A percentile compares a stretch with the other conserved stretches of the same genome.
These are phyloP conservation scores for Galerucella pusilla DNA, from an alignment of 2,888 invertebrate species.

Conservation along the genomic window DNA sequence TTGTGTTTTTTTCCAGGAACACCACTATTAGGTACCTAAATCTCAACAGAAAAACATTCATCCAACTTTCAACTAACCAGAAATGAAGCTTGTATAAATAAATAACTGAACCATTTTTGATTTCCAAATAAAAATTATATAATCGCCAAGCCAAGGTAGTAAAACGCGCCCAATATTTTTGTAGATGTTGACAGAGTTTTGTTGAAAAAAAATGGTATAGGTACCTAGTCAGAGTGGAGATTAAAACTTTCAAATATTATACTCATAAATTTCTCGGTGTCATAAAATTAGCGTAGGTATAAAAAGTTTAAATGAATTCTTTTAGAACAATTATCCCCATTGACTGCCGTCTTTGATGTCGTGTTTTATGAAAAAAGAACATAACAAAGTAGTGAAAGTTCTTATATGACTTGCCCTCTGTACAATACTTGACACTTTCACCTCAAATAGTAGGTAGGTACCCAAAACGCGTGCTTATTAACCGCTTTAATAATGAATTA, in stretches of 20 bases:
- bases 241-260: neutral
- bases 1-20: too few species aligned
- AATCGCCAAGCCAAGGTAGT: too few species aligned
- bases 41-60: too few species aligned
- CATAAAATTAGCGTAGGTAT: neutral
- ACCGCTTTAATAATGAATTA: slow-evolving; percentile 20
- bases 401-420: slow-evolving; percentile 30
- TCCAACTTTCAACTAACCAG: too few species aligned
- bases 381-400: slow-evolving; percentile 41
- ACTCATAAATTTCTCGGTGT: neutral
- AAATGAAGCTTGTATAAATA: too few species aligned
- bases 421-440: slow-evolving; percentile 45
- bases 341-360: neutral
- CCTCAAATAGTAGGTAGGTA: slow-evolving; percentile 29
- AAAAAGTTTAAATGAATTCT: neutral
- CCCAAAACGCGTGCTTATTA: slow-evolving; percentile 14
- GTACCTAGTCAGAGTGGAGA: neutral
- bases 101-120: too few species aligned
- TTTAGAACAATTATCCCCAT: neutral
- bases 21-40: too few species aligned
- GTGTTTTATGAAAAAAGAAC: neutral
- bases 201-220: too few species aligned
- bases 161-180: too few species aligned
- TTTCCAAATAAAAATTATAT: too few species aligned
- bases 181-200: too few species aligned